These are phyloP conservation scores for Geopemphigus sp. DNA, from an alignment of 1,140 invertebrate genomes.

Conservation along the genomic window DNA sequence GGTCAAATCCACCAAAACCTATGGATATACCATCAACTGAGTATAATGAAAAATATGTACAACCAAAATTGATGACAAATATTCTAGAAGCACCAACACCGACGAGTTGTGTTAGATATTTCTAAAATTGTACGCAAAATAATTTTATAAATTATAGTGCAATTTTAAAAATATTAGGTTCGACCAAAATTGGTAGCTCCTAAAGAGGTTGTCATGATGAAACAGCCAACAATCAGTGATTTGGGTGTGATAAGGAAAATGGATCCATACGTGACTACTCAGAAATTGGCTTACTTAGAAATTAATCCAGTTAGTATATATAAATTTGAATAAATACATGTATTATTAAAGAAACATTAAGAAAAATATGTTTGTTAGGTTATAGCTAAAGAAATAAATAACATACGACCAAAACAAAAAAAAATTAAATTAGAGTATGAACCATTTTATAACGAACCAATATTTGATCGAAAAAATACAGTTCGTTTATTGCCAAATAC, in stretches of 20 bases:
- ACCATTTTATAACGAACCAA: constrained; percentile 22
- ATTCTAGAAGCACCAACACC: neutral
- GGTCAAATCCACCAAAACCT: constrained; percentile 28
- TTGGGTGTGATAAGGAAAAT: constrained; percentile 1
- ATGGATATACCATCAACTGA: constrained; percentile 9
- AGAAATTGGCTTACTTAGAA: constrained; percentile 22
- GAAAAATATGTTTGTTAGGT: neutral
- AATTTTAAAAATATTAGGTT: neutral
- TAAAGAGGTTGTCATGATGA: neutral
- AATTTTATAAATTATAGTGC: neutral
- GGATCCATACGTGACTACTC: constrained; percentile 23
- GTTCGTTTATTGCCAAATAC: constrained; percentile 30
- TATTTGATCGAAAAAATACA: constrained; percentile 21
- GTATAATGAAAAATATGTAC: constrained; percentile 15
- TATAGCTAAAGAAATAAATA: constrained; percentile 4
- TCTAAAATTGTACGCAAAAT: neutral
- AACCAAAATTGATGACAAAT: constrained; percentile 8
- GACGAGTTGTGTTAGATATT: neutral
- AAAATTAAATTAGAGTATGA: neutral
- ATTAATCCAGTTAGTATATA: constrained; percentile 33
- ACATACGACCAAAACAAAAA: constrained; percentile 8
- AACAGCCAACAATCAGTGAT: constrained; percentile 10
- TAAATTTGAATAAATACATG: neutral
- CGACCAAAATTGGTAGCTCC: neutral
- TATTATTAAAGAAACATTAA: neutral